Evolutionary conservation across 1,140 invertebrate genomes (phyloP).

Genomic region (Vanessa tameamea): DNA sequence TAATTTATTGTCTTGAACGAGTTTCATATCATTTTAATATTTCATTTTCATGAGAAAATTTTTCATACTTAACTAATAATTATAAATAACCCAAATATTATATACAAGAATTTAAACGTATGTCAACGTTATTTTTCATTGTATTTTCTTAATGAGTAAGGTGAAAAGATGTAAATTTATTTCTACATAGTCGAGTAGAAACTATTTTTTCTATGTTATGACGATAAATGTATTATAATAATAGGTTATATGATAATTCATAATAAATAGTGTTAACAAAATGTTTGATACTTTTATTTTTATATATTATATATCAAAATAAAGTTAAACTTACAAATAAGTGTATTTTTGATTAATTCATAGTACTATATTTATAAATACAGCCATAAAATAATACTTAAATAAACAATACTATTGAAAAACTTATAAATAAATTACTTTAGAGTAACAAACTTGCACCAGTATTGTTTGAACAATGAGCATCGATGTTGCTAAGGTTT

Average conservation of each 20-base stretch:
- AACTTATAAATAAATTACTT: background rate
- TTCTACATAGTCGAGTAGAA: background rate
- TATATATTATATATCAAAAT: background rate
- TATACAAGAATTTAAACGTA: background rate
- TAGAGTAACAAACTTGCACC: no score
- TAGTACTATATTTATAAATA: constrained; percentile 15
- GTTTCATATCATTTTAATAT: no score
- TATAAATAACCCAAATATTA: background rate
- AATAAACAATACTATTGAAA: constrained; percentile 15
- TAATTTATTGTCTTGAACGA: no score
- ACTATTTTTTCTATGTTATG: background rate
- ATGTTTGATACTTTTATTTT: background rate
- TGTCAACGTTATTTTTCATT: background rate
- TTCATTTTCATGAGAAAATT: background rate
- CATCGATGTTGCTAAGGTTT: no score
- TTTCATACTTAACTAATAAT: background rate
- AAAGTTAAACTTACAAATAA: no score
- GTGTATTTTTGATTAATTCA: no score
- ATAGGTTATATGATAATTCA: constrained; percentile 7
- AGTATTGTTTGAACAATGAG: no score
- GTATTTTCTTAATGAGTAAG: background rate
- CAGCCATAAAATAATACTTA: constrained; percentile 18
- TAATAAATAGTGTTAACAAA: constrained; percentile 12
- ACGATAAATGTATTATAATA: background rate
- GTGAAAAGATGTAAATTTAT: background rate